Percentiles rank a stretch among this genome's conserved stretches.
These are phyloP conservation scores for Danaus melanippus DNA, from an alignment of 1,140 invertebrate genomes.

Conservation along the genomic window DNA sequence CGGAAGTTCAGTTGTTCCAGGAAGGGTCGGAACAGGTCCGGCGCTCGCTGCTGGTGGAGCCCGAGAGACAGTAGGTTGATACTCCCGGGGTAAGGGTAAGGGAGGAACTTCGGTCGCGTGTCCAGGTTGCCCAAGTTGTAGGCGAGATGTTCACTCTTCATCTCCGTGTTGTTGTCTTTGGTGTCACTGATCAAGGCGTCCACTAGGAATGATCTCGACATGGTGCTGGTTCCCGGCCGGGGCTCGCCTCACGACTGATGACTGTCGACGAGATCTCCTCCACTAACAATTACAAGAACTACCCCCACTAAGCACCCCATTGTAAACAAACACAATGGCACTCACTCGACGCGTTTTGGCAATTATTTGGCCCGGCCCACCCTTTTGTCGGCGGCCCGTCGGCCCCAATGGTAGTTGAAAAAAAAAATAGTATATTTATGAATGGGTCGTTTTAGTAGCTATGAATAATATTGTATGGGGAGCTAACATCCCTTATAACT, in stretches of 20 bases:
- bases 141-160: constrained; percentile 46
- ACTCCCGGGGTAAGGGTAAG: constrained; percentile 75
- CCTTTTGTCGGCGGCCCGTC: constrained; percentile 65
- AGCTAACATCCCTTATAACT: constrained; percentile 60
- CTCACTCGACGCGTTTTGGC: constrained; percentile 68
- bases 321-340: constrained; percentile 66
- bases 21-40: constrained; percentile 63
- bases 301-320: constrained; percentile 67
- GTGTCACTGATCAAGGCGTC: constrained; percentile 80
- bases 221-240: constrained; percentile 46
- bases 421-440: constrained; percentile 60
- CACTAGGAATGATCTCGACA: constrained; percentile 84
- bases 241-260: constrained; percentile 43
- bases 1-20: constrained; percentile 59
- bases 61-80: constrained; percentile 75
- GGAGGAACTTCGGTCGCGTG: constrained; percentile 66
- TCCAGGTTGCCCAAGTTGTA: constrained; percentile 48
- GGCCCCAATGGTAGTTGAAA: constrained; percentile 48
- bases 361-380: constrained; percentile 68
- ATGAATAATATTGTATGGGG: constrained; percentile 70
- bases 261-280: constrained; percentile 40
- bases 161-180: constrained; percentile 64
- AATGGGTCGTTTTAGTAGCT: constrained; percentile 67
- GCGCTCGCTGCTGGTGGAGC: constrained; percentile 73
- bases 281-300: constrained; percentile 70